Conservation (phyloP, 2,888 invertebrate species). For the Panorpa germanica region DNA sequence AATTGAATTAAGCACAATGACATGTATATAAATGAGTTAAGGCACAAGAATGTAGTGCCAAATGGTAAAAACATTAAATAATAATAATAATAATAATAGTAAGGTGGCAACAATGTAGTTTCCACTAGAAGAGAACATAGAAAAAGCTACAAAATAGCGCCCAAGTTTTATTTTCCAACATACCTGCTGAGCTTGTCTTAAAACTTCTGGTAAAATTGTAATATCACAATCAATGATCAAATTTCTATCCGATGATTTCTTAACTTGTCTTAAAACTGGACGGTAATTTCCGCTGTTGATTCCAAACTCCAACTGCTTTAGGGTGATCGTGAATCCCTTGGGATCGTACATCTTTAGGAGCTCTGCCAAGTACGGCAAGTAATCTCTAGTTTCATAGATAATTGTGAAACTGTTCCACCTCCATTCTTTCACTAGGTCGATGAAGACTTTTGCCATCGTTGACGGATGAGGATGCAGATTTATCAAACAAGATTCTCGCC, state of each 20-base stretch:
- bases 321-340: slow-evolving; percentile 31
- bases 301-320: slow-evolving; percentile 38
- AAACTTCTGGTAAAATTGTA: slow-evolving; percentile 33
- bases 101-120: no score
- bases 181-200: slow-evolving; percentile 48
- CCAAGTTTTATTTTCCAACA: no score
- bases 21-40: no score
- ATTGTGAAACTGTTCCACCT: slow-evolving; percentile 74
- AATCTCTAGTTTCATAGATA: slow-evolving; percentile 63
- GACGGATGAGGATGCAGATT: slow-evolving; percentile 59
- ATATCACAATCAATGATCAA: slow-evolving; percentile 57
- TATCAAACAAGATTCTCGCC: slow-evolving; percentile 33
- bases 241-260: slow-evolving; percentile 43
- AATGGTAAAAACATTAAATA: no score
- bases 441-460: slow-evolving; percentile 37
- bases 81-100: no score
- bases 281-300: slow-evolving; percentile 50
- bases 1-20: no score
- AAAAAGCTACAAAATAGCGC: no score
- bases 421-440: slow-evolving; percentile 48
- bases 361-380: slow-evolving; percentile 48
- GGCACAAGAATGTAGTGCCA: no score
- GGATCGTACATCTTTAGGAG: slow-evolving; percentile 46
- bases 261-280: slow-evolving; percentile 46
- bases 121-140: no score